These are phyloP conservation scores for Enteromius thamalakanensis DNA, from an alignment of 2,797 vertebrate species.

Conservation along the genomic window DNA sequence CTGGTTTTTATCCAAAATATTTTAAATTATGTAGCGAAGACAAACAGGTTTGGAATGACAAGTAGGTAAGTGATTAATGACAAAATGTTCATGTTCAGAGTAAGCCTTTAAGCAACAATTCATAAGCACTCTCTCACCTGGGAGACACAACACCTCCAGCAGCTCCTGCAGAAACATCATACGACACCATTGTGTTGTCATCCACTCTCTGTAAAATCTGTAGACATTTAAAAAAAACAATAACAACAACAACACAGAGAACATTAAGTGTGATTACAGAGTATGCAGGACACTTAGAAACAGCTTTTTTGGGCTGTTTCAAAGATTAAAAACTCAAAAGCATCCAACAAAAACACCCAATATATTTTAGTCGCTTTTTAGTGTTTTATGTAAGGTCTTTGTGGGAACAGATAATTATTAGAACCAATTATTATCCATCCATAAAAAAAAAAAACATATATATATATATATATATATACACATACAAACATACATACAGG, in stretches of 20 bases:
- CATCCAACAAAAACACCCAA: not conserved
- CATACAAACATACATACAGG: no score
- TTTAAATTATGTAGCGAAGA: no score
- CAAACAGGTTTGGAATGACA: no score
- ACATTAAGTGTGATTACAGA: not conserved
- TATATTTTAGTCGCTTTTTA: not conserved
- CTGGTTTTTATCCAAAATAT: no score
- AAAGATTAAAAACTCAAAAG: not conserved
- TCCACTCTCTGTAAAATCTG: constrained; percentile 93
- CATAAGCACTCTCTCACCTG: constrained; percentile 75
- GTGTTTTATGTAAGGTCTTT: not conserved
- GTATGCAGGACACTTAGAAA: not conserved
- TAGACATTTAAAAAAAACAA: not conserved
- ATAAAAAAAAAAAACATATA: no score
- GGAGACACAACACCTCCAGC: constrained; percentile 92
- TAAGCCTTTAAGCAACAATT: not conserved
- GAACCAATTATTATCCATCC: no score
- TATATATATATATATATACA: no score
- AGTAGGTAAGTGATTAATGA: no score
- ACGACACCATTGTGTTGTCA: constrained; percentile 91
- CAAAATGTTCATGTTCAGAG: no score
- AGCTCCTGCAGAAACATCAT: constrained; percentile 90
- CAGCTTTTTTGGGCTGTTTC: not conserved
- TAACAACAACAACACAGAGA: not conserved
- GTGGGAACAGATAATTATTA: not conserved